These are phyloP conservation scores for Cichlasoma orientale DNA, from an alignment of 2,797 vertebrate genomes.

Conservation along the genomic window DNA sequence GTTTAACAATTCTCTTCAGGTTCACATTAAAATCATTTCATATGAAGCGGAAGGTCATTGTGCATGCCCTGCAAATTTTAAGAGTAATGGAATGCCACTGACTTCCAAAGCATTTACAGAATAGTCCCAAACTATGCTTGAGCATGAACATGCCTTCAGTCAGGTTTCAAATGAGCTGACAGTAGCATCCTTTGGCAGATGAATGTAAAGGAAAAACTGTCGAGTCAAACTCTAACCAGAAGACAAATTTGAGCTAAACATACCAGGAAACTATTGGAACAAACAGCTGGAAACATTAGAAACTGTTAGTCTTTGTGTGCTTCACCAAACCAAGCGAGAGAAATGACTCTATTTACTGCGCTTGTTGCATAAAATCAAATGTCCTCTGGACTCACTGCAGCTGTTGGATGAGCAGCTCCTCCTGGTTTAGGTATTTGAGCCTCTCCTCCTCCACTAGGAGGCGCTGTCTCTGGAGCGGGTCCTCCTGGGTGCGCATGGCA, in stretches of 20 bases:
- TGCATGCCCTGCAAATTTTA: neutral
- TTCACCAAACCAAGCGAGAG: neutral
- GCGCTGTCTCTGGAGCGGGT: conserved; percentile 95
- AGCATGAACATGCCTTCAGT: no score
- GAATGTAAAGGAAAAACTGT: no score
- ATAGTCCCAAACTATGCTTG: neutral
- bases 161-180: rapidly evolving
- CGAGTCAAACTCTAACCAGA: neutral
- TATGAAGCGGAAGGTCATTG: neutral
- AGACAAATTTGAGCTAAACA: neutral
- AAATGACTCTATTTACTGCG: neutral
- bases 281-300: neutral
- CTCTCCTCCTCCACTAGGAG: conserved; percentile 95
- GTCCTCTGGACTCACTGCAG: conserved; percentile 86
- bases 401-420: conserved; percentile 95
- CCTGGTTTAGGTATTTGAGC: conserved; percentile 95
- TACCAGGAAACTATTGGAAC: neutral
- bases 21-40: no score
- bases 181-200: neutral
- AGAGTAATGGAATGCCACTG: rapidly evolving
- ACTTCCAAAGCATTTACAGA: neutral
- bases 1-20: rapidly evolving
- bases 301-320: rapidly evolving
- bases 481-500: conserved; percentile 91
- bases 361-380: neutral